Base-by-base conservation (phyloP, 1,140 invertebrate genomes). In the Bicyclus anynana region DNA sequence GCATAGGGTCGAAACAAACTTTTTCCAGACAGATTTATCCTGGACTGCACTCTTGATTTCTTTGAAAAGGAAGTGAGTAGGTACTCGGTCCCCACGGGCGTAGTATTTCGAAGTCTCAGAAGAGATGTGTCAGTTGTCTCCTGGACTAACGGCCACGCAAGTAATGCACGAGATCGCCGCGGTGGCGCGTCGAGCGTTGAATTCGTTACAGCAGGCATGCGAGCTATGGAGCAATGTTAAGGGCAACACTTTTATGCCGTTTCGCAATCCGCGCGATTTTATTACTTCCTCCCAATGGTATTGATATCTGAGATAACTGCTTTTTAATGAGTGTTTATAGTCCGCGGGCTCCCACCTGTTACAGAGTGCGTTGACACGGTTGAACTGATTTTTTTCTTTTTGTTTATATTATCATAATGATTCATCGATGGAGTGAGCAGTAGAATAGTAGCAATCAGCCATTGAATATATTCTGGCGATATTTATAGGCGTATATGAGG, bases 171-270 rank as follows among this genome's bases (percentile, higher is more conserved):
- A 42, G 59, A 67, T 57, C 60, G 53, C 44, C 23, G 6, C 6
- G 27, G 16, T 23, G 10, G 55, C 49, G 46, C 40, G 13, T 29
- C 27, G 33, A 29, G 49, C 49, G 58, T 40, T 59, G 62, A 59
- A 65, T 59, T 69, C 46, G 52, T 54, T 69, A 56, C 59, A 59
- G 62, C 53, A 60, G 52, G 60, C 59, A 67, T 64, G 61, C 50
- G 53, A 59, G 44, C 49, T 63, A 56, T 56, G 44, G 33, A 51
- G 58, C 62, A 61, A 65, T 68, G 66, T 68, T 68, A 62, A 62
- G 40, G 51, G 42, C 49, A 54, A 56, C 62, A 53, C 50, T 59
- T 46, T 59, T 37, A 52, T 21, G 50, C 46, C 13, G 50, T 65
- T 62, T 68, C 54, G 21, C 29, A 52, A 59, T 49, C 52, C 17